A percentile compares a stretch with the other conserved stretches of the same genome.
Conservation (phyloP, 1,140 invertebrate species). For the Musca vetustissima region DNA sequence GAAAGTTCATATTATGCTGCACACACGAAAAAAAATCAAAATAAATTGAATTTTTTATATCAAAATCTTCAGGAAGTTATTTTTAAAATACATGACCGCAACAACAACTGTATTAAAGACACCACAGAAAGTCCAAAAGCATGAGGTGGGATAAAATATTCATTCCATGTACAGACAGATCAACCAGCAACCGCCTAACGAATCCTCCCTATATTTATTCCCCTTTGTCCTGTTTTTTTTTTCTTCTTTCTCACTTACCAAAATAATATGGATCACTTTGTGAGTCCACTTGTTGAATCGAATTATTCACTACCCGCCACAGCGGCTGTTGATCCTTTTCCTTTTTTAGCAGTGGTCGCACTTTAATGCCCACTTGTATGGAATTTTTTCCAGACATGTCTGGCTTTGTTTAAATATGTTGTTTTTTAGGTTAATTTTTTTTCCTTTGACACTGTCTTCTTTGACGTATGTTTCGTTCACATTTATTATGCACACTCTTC, state of each 20-base stretch:
- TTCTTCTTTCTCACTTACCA: slow-evolving; percentile 47
- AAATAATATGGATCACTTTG: slow-evolving; percentile 56
- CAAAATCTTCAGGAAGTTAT: no score
- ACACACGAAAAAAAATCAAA: neutral
- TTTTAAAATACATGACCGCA: neutral
- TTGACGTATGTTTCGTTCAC: neutral
- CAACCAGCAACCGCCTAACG: neutral
- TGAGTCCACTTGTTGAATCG: slow-evolving; percentile 62
- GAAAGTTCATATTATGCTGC: no score
- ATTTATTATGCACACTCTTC: neutral
- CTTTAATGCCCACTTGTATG: slow-evolving; percentile 70
- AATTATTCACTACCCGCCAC: slow-evolving; percentile 65
- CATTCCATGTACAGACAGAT: no score
- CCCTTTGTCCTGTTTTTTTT: no score
- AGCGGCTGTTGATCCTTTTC: slow-evolving; percentile 64
- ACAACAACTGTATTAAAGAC: neutral
- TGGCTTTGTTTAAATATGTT: no score
- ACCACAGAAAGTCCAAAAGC: neutral
- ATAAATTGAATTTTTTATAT: no score
- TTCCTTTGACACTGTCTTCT: neutral
- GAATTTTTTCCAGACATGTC: slow-evolving; percentile 45
- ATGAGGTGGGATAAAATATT: slow-evolving; percentile 7
- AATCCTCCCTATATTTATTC: no score
- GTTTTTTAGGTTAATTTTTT: neutral
- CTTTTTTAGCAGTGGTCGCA: slow-evolving; percentile 66